Evolutionary conservation across 2,888 invertebrate species (phyloP).

Genomic region (Heliconius ismenius): DNA sequence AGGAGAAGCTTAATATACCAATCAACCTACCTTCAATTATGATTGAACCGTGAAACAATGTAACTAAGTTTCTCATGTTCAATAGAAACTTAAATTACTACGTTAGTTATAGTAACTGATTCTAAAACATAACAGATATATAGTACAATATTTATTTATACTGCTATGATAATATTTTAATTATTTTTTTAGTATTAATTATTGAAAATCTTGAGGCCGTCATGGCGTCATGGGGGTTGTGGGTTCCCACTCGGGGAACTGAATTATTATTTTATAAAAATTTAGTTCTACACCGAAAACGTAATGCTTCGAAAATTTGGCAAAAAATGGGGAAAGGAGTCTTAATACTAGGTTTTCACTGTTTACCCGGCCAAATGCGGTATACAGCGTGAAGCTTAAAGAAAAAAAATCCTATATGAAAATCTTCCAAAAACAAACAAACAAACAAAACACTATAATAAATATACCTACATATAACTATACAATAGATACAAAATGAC

Average conservation of each 20-base stretch:
- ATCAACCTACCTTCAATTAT: conserved; percentile 28
- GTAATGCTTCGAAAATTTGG: no score
- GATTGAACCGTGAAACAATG: conserved; percentile 27
- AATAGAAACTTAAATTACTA: conserved; percentile 35
- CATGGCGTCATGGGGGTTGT: no score
- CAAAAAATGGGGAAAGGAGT: no score
- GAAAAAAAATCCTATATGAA: neutral
- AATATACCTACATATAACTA: neutral
- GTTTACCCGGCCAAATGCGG: no score
- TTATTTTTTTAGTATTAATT: no score
- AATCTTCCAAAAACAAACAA: neutral
- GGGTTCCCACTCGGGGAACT: no score
- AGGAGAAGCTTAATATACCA: conserved; percentile 9
- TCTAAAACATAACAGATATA: neutral
- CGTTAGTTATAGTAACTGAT: conserved; percentile 9
- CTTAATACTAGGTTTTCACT: no score
- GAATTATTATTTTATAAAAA: no score
- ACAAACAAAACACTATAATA: neutral
- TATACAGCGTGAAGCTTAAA: no score
- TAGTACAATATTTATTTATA: neutral
- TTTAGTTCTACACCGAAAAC: no score
- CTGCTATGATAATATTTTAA: neutral
- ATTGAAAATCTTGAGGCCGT: no score
- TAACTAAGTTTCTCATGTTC: conserved; percentile 35
- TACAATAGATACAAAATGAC: neutral